Evolutionary conservation across 92 coral and sea anemone genomes (phyloP), one percentile per base, ranked within the genome.

Genomic region (Paragorgia papillata): DNA sequence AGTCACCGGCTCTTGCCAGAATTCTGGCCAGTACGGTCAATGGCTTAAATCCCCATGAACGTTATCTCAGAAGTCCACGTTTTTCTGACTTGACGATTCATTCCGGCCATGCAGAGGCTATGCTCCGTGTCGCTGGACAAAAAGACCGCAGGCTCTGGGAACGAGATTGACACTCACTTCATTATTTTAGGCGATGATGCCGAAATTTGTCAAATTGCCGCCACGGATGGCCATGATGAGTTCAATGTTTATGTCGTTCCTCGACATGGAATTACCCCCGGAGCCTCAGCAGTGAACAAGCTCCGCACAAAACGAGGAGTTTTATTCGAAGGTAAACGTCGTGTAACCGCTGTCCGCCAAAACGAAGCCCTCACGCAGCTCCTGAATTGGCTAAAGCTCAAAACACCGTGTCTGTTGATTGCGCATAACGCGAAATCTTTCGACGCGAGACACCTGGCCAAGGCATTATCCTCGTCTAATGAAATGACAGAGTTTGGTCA

Each of bases 191-290:
- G 85, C 19, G 79, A 68, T 59, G 89, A 85, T 48, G 41, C 89
- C 20, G 87, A 86, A 44, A 86, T 85, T 27, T 68, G 79, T 37
- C 83, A 85, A 43, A 81, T 85, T 75, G 85, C 89, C n/a, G 86
- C 83, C 9, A 85, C 85, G 14, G 89, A 81, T 75, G 89, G 89
- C 1, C 24, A 9, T 31, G 83, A 67, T 5, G 85, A 74, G 9
- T 74, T 85, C 74, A 49, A 68, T 53, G 69, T 85, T 1, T 85
- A 85, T 60, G 73, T 81, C 33, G 64, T 67, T 41, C 89, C 89
- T 0, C 57, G 32, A 81, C 33, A 61, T 58, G 55, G 64, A 2
- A 76, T 81, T 25, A 29, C 89, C 18, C 59, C 80, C 17, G 83
- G 51, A 4, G 89, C 89, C n/a, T 57, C 89, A 20, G 89, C 89